Evolutionary conservation across 2,797 vertebrate species (phyloP).

Genomic region (Denticeps clupeoides): DNA sequence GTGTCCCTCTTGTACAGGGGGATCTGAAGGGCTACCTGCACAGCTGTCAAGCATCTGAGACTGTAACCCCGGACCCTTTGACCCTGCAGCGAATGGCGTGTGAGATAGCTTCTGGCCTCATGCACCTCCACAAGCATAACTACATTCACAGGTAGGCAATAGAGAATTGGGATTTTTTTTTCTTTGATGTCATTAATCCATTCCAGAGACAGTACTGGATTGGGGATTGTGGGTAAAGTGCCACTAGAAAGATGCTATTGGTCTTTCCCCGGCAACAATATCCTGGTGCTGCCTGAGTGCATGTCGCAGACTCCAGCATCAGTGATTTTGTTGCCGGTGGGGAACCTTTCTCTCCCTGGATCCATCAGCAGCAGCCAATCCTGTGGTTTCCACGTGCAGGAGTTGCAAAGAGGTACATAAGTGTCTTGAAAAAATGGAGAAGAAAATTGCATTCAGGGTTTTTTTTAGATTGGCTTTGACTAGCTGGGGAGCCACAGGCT

Average conservation of each 20-base stretch:
- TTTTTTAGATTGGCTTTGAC: no score
- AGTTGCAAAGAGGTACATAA: no score
- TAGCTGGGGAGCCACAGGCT: no score
- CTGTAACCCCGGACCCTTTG: constrained; percentile 73
- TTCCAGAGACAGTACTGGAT: background rate
- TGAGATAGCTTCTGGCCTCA: constrained; percentile 81
- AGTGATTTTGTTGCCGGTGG: constrained; percentile 99
- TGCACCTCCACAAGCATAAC: constrained; percentile 87
- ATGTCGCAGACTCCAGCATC: constrained; percentile 93
- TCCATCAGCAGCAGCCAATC: constrained; percentile 4
- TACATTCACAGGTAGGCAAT: constrained; percentile 83
- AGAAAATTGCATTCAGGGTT: no score
- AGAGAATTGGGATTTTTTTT: background rate
- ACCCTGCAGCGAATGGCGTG: constrained; percentile 90
- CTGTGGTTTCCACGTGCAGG: no score
- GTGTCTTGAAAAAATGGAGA: no score
- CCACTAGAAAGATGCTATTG: constrained; percentile 16
- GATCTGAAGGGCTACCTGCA: constrained; percentile 91
- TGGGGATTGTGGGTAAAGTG: no score
- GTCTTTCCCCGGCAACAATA: constrained; percentile 85
- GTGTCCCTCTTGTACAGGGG: constrained; percentile 76
- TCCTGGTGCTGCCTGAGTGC: constrained; percentile 99
- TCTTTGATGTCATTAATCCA: background rate
- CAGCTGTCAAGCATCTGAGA: constrained; percentile 71
- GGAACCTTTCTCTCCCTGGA: constrained; percentile 39